Evolutionary conservation across 2,797 vertebrate genomes (phyloP).

Genomic region (Brachyalestes nurse): DNA sequence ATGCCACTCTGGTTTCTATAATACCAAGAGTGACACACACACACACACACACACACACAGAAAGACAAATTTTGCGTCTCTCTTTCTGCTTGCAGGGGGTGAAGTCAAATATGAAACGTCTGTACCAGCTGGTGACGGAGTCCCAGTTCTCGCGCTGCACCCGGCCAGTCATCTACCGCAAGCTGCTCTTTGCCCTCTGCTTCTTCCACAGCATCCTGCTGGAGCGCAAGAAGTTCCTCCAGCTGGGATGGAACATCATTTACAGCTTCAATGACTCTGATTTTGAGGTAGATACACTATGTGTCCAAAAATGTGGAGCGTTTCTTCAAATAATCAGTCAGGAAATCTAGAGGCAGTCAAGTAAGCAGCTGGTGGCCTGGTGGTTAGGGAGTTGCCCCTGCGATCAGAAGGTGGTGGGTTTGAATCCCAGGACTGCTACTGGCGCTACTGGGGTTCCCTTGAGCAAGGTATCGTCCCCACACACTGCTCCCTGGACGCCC

Average conservation of each 20-base stretch:
- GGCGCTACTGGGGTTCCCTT: too few relatives aligned
- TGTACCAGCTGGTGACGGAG: conserved; percentile 86
- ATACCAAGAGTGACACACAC: conserved; percentile 1
- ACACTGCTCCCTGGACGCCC: too few relatives aligned
- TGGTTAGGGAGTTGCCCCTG: too few relatives aligned
- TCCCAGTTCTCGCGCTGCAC: conserved; percentile 82
- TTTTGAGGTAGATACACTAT: conserved; percentile 80
- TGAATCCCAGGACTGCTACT: too few relatives aligned
- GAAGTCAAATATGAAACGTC: conserved; percentile 89
- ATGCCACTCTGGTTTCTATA: conserved; percentile 25
- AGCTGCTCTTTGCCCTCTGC: conserved; percentile 88
- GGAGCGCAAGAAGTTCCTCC: conserved; percentile 88
- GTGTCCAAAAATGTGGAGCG: too few relatives aligned
- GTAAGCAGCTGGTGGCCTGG: too few relatives aligned
- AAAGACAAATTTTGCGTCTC: not conserved
- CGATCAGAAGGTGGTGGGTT: too few relatives aligned
- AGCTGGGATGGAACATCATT: conserved; percentile 90
- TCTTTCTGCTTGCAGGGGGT: conserved; percentile 77
- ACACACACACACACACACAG: not conserved
- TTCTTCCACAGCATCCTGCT: conserved; percentile 90
- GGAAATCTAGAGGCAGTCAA: too few relatives aligned
- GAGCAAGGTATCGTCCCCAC: too few relatives aligned
- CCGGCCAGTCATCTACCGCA: conserved; percentile 79
- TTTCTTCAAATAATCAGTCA: too few relatives aligned
- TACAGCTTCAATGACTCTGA: conserved; percentile 91